phyloP scores from a whole-genome alignment of 2,797 vertebrate species.

The Scleropages formosus region DNA sequence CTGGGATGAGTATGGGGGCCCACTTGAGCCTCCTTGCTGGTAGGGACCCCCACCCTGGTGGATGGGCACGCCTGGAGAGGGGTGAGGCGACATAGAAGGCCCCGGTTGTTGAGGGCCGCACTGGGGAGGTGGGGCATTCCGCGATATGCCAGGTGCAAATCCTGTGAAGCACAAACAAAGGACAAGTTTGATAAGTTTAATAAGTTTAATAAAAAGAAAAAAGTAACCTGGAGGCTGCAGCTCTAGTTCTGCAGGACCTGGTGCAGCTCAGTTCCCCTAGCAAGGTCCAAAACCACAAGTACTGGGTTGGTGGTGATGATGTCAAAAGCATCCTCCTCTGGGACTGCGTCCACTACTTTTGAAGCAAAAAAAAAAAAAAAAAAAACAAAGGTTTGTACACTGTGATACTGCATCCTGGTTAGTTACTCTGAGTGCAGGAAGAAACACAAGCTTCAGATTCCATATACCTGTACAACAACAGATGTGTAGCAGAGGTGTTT shows the following conservation, averaged over 20 bases:
- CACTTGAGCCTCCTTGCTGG: conserved; percentile 78
- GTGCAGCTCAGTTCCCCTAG: too few species aligned
- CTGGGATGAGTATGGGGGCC: conserved; percentile 75
- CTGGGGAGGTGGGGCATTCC: conserved; percentile 77
- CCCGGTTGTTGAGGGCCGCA: conserved; percentile 83
- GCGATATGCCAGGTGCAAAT: conserved; percentile 81
- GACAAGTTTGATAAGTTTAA: background rate
- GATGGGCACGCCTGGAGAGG: conserved; percentile 68
- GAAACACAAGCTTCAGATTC: background rate
- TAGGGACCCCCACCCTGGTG: conserved; percentile 69
- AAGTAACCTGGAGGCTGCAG: too few species aligned
- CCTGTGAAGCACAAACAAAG: conserved; percentile 51
- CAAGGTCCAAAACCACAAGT: too few species aligned
- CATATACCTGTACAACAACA: too few species aligned
- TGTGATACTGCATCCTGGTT: background rate
- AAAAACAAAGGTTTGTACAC: too few species aligned
- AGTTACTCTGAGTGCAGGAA: background rate
- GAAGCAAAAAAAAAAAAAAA: too few species aligned
- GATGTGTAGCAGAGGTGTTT: too few species aligned
- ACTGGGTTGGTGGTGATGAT: too few species aligned
- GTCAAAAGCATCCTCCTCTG: too few species aligned
- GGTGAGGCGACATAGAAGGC: conserved; percentile 83
- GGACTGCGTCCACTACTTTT: background rate
- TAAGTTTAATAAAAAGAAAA: background rate
- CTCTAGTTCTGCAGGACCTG: too few species aligned